These are phyloP conservation scores for Brachypteracias leptosomus DNA, from an alignment of 2,113 vertebrate genomes.

Conservation along the genomic window DNA sequence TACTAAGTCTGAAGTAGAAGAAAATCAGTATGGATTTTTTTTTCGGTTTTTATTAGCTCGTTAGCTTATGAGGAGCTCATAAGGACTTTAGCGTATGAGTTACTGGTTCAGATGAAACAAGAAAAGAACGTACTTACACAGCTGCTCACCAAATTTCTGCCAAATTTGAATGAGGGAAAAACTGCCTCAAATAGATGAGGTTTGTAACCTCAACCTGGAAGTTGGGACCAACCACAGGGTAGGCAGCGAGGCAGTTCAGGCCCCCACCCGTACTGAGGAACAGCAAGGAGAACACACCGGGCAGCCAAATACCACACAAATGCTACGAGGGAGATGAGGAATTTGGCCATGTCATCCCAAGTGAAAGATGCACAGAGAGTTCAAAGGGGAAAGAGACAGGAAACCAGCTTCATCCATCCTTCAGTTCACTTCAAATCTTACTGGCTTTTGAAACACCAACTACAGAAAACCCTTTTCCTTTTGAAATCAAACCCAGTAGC, in stretches of 20 bases:
- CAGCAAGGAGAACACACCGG: not conserved
- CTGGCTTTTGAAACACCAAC: not conserved
- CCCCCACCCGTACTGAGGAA: not conserved
- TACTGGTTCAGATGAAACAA: not conserved
- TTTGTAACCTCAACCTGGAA: not conserved
- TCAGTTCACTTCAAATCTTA: no score
- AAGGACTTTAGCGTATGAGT: not conserved
- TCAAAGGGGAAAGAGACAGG: not conserved
- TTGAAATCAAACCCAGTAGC: not conserved
- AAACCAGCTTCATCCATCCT: not conserved
- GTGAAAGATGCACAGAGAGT: not conserved
- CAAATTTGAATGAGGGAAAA: not conserved
- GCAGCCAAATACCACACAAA: not conserved
- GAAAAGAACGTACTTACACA: not conserved
- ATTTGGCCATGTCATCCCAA: not conserved
- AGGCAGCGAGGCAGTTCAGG: not conserved
- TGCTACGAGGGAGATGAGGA: not conserved
- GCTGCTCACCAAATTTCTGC: not conserved
- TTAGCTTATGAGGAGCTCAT: not conserved
- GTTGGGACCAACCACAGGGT: not conserved
- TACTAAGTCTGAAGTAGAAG: not conserved
- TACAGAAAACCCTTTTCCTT: not conserved
- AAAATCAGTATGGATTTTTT: not conserved
- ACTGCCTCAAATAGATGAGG: not conserved
- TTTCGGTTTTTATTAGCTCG: not conserved